A percentile compares a stretch with the other conserved stretches of the same genome.
Evolutionary conservation across 2,888 invertebrate genomes (phyloP).

Genomic region (Cosmia trapezina): DNA sequence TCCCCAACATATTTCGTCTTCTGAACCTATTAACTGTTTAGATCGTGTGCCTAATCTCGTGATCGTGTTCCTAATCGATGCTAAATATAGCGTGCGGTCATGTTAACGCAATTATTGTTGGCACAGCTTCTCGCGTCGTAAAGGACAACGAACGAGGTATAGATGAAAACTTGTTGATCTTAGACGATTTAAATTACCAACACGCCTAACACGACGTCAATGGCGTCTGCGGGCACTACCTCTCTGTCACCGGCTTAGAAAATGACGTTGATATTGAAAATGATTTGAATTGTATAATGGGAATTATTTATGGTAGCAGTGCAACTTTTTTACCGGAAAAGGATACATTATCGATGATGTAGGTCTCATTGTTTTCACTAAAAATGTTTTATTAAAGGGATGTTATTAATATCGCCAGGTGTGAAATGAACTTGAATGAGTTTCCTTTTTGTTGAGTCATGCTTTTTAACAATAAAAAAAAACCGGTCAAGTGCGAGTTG

Average conservation of each 20-base stretch:
- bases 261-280: not conserved
- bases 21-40: constrained; percentile 50
- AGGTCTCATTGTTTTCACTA: constrained; percentile 11
- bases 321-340: not conserved
- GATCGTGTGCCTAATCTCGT: constrained; percentile 58
- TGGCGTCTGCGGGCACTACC: not conserved
- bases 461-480: not conserved
- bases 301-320: not conserved
- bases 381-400: constrained; percentile 18
- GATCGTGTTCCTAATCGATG: constrained; percentile 60
- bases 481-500: too few species aligned
- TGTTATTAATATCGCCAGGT: constrained; percentile 22
- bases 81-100: constrained; percentile 59
- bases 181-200: constrained; percentile 14
- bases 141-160: constrained; percentile 56
- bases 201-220: not conserved
- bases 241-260: not conserved
- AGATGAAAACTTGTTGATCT: constrained; percentile 40
- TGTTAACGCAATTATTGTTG: constrained; percentile 63
- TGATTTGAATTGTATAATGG: not conserved
- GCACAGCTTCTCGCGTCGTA: constrained; percentile 51
- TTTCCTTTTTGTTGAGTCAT: constrained; percentile 1
- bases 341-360: not conserved
- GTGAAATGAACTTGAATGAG: constrained; percentile 6
- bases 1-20: constrained; percentile 35